Evolutionary conservation across 2,113 vertebrate genomes (phyloP), one percentile per base, ranked within the genome.

Genomic region (Myotis davidii): DNA sequence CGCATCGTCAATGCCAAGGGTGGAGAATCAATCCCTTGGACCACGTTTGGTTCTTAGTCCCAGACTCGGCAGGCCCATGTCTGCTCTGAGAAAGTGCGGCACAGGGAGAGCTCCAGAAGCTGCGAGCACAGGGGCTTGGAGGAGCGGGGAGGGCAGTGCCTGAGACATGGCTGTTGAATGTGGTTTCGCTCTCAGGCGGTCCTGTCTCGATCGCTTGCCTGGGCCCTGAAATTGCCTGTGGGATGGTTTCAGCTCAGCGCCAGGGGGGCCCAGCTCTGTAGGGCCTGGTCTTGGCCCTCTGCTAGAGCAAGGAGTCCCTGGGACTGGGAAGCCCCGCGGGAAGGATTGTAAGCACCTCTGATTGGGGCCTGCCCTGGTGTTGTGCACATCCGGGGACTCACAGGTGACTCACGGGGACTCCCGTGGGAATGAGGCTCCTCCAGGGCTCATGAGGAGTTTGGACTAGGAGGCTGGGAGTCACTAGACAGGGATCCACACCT

Each of bases 401-500:
- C 1, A 6, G 7, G 17, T 59, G 54, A 56, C 54, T 56, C 18
- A 18, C 2, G 52, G 52, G 52, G 17, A 20, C 54, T 8, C 54
- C 54, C 6, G 2, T 17, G 50, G 23, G 25, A 84, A 27, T 50
- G 27, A 65, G 56, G 10, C 5, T 52, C 85, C 65, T 50, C 42
- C 3, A 52, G 39, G 2, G 11, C 32, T 45, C 37, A 9, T 9
- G 29, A 48, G 64, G 23, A 25, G 9, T 78, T 64, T 17, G 32
- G 67, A 79, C 1, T 7, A 42, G 23, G n/a, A 18, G n/a, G 45
- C 1, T 0, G 6, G 85, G 27, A 29, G 32, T 56, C 29, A n/a
- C 18, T 0, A 4, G n/a, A 21, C 0, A 3, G 52, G 25, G 13
- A 10, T 27, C 32, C 21, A 17, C 10, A 6, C 17, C 2, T 25